Evolutionary conservation across 2,113 vertebrate species (phyloP).

Genomic region (Monarcha castaneiventris): DNA sequence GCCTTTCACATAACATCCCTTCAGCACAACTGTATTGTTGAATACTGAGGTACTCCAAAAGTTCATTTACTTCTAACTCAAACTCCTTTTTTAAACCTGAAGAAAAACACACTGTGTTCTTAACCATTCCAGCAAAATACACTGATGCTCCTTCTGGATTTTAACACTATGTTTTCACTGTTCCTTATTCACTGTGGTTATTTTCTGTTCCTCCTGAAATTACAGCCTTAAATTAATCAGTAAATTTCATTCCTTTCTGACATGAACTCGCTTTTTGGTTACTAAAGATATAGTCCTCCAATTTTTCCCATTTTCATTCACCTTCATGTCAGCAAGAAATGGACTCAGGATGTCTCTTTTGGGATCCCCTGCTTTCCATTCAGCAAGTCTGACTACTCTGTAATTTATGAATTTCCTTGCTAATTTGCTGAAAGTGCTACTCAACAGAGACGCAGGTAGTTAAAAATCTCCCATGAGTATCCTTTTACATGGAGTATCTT

Average conservation of each 20-base stretch:
- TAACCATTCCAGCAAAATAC: background rate
- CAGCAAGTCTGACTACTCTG: background rate
- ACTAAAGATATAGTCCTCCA: background rate
- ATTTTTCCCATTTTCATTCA: background rate
- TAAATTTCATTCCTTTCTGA: background rate
- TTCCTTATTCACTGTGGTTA: background rate
- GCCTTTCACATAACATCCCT: background rate
- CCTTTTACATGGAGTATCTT: background rate
- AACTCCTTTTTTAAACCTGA: background rate
- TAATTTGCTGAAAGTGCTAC: constrained; percentile 18
- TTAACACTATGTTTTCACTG: background rate
- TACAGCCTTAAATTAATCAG: background rate
- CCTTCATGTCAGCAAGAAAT: background rate
- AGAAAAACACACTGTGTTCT: background rate
- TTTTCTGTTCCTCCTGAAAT: background rate
- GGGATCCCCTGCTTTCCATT: background rate
- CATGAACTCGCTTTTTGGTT: background rate
- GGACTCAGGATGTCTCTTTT: background rate
- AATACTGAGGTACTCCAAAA: background rate
- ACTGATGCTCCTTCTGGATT: background rate
- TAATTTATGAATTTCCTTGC: background rate
- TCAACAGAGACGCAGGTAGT: background rate
- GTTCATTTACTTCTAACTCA: background rate
- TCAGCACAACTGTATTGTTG: background rate
- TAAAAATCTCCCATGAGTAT: background rate